Base-by-base conservation (phyloP, 2,797 vertebrate genomes). In the Chelmon rostratus region DNA sequence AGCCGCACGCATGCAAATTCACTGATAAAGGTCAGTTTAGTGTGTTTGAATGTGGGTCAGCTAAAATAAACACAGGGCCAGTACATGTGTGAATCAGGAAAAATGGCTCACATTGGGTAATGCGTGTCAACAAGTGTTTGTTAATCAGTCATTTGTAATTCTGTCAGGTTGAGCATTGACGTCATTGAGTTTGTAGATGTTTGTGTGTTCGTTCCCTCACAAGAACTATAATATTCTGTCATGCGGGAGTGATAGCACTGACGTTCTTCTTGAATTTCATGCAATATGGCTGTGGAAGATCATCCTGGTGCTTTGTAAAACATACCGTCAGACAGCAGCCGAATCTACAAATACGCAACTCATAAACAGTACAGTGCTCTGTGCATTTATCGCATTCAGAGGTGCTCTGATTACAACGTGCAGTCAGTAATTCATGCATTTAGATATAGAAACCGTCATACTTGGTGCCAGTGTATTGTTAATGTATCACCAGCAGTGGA, bases 1-100 rank as follows among this genome's bases (percentile, higher is more conserved):
- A 53, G 40, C 56, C 23, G 47, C 46, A 9, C 6, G 13, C 10
- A 52, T 73, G 23, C 72, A 62, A 67, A 71, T 37, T 0, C 71
- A 18, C 40, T 61, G 65, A 83, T 76, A 73, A 75, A 37, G n/a
- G 8, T 44, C 57, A 44, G 44, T 76, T 64, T 31, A 62, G 31
- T 42, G 7, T 52, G 18, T 58, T 46, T 42, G 37, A 74, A 78
- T 82, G 15, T 57, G 21, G 40, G 19, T 77, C 69, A 52, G 16
- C 5, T 63, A 4, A 33, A 61, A 66, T 28, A 72, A 70, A 6
- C 25, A 49, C 44, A 44, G 3, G 3, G 21, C 1, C 6, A 40
- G 16, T 44, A 63, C 25, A n/a, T 12, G 19, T 46, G 42, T 35
- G 44, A 58, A 40, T 38, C 5, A 6, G 11, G 35, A 53, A 64